phyloP scores from a whole-genome alignment of 2,888 invertebrate species.

The Malacosoma neustria region DNA sequence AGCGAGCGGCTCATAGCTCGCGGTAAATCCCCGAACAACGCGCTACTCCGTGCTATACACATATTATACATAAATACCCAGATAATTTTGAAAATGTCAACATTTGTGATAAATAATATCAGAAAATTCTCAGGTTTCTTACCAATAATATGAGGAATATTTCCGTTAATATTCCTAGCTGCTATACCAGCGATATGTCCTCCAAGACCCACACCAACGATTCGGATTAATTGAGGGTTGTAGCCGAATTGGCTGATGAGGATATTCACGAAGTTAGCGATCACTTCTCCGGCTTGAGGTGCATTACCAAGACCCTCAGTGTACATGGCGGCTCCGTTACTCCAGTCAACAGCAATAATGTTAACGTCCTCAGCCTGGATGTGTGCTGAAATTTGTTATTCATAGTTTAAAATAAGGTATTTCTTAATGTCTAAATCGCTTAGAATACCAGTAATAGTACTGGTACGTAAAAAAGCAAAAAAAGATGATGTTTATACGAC shows the following conservation, averaged over 20 bases:
- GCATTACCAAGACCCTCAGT: constrained; percentile 44
- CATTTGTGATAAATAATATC: too few relatives aligned
- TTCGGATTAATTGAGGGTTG: constrained; percentile 28
- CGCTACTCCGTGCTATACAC: too few relatives aligned
- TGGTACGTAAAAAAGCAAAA: too few relatives aligned
- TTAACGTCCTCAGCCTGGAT: constrained; percentile 43
- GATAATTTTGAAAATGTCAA: too few relatives aligned
- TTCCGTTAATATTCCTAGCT: constrained; percentile 30
- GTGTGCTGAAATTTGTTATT: constrained; percentile 38
- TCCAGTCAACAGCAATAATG: constrained; percentile 61
- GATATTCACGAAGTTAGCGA: constrained; percentile 53
- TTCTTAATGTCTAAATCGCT: too few relatives aligned
- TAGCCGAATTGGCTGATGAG: constrained; percentile 38
- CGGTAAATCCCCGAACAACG: too few relatives aligned
- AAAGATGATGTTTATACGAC: too few relatives aligned
- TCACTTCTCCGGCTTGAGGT: constrained; percentile 36
- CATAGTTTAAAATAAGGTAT: too few relatives aligned
- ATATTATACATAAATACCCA: too few relatives aligned
- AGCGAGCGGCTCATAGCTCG: too few relatives aligned
- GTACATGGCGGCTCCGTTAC: constrained; percentile 33
- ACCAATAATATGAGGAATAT: constrained; percentile 49
- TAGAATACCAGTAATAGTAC: too few relatives aligned
- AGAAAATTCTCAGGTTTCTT: too few relatives aligned
- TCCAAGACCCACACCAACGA: constrained; percentile 53
- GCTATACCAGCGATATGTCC: constrained; percentile 63